Conservation (phyloP, 2,113 vertebrate genomes). For the Megatriorchis doriae region DNA sequence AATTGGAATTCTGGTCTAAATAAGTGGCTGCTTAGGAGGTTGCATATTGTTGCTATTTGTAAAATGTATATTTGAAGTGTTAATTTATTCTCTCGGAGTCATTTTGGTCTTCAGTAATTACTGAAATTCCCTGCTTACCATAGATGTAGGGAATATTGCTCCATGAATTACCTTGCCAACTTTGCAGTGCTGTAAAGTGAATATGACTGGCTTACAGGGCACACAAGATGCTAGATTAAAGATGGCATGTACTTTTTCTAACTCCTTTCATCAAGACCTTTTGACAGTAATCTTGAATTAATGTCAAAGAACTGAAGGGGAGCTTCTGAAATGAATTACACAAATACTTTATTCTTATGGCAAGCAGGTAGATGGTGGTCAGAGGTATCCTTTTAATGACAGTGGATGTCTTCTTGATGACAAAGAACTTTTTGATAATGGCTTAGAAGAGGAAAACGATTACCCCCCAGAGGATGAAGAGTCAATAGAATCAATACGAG, state of each 20-base stretch:
- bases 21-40: not conserved
- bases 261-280: not conserved
- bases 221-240: not conserved
- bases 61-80: not conserved
- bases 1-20: not conserved
- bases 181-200: not conserved
- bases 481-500: conserved; percentile 86
- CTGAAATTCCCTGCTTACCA: not conserved
- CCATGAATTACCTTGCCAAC: not conserved
- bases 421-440: conserved; percentile 88
- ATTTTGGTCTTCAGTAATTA: not conserved
- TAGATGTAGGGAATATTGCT: not conserved
- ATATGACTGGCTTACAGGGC: not conserved
- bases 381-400: conserved; percentile 75
- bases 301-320: not conserved
- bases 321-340: not conserved
- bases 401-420: conserved; percentile 88
- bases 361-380: conserved; percentile 31
- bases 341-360: not conserved
- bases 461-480: conserved; percentile 73
- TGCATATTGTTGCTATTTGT: not conserved
- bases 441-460: conserved; percentile 72
- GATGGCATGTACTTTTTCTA: not conserved
- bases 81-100: not conserved
- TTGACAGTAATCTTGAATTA: not conserved